These are phyloP conservation scores for Talpa occidentalis DNA, from an alignment of 2,113 vertebrate species.

Conservation along the genomic window DNA sequence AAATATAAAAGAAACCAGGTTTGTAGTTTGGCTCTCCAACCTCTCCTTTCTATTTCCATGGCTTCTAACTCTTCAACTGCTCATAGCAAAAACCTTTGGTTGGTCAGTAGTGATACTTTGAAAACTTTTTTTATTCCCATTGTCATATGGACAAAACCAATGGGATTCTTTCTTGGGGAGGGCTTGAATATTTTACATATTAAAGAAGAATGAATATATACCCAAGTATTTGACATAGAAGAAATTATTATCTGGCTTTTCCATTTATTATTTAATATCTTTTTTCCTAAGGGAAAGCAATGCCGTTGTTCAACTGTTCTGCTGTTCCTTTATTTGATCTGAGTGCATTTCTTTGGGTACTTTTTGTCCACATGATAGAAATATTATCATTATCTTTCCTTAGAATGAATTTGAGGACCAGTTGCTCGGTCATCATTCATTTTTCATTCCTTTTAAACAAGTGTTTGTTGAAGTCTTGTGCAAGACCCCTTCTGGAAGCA, in stretches of 20 bases:
- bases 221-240: neutral
- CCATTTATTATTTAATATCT: neutral
- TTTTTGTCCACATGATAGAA: neutral
- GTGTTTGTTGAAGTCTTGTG: neutral
- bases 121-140: neutral
- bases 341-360: neutral
- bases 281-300: neutral
- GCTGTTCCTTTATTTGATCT: neutral
- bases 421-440: neutral
- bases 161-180: neutral
- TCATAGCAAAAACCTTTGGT: neutral
- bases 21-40: slow-evolving; percentile 54
- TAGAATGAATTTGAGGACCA: neutral
- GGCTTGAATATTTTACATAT: neutral
- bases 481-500: neutral
- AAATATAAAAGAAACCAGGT: slow-evolving; percentile 78
- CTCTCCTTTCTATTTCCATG: slow-evolving; percentile 34
- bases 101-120: neutral
- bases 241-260: neutral
- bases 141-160: neutral
- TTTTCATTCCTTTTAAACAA: slow-evolving; percentile 29
- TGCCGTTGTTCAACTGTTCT: neutral
- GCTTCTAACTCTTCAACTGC: slow-evolving; percentile 49
- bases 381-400: neutral
- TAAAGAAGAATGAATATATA: neutral